phyloP scores from a whole-genome alignment of 2,888 invertebrate species.

The Dimorphilus gyrociliatus region DNA sequence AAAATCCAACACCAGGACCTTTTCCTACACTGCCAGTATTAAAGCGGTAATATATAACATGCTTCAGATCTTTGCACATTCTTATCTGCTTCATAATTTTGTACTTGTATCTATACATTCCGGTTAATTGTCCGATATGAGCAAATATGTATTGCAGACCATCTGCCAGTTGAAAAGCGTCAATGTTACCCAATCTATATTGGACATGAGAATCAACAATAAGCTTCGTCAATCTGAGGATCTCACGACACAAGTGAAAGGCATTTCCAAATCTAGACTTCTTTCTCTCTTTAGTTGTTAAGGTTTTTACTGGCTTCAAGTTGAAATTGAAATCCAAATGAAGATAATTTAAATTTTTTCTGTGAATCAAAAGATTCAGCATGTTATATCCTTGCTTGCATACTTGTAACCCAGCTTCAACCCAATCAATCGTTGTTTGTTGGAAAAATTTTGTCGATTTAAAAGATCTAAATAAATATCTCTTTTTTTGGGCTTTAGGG shows the following conservation, averaged over 20 bases:
- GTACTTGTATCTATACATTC: constrained; percentile 94
- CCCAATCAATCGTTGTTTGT: constrained; percentile 98
- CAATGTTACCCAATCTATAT: constrained; percentile 95
- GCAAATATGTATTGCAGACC: constrained; percentile 98
- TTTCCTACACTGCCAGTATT: constrained; percentile 93
- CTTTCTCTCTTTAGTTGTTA: constrained; percentile 97
- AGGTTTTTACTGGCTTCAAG: constrained; percentile 94
- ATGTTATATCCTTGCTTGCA: constrained; percentile 99
- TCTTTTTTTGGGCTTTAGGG: constrained; percentile 95
- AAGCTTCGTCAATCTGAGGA: constrained; percentile 88
- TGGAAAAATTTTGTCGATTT: constrained; percentile 99
- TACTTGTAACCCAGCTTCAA: constrained; percentile 84
- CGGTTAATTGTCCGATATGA: constrained; percentile 95
- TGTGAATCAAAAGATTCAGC: constrained; percentile 92
- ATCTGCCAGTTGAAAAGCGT: constrained; percentile 94
- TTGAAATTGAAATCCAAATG: constrained; percentile 99
- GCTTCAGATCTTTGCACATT: constrained; percentile 99
- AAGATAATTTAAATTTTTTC: constrained; percentile 96
- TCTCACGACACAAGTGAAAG: constrained; percentile 97
- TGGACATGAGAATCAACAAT: constrained; percentile 99
- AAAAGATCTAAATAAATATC: constrained; percentile 95
- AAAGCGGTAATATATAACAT: constrained; percentile 95
- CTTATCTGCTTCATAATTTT: constrained; percentile 95
- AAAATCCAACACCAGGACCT: constrained; percentile 93
- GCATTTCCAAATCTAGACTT: constrained; percentile 66